A percentile compares a stretch with the other conserved stretches of the same genome.
Evolutionary conservation across 1,140 invertebrate species (phyloP).

Genomic region (Parapsyche elsis): DNA sequence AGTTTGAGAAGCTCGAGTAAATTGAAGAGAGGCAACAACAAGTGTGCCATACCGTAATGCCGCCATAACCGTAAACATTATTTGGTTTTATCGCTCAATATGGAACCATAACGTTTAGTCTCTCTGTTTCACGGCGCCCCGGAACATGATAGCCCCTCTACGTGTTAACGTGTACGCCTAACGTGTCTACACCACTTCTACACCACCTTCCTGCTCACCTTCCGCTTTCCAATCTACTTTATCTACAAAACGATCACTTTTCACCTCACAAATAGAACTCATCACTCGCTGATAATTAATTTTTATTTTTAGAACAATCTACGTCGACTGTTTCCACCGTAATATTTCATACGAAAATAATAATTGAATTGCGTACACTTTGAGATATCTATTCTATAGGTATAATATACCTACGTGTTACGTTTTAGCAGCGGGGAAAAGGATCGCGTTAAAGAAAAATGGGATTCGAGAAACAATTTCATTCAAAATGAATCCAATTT

Average conservation of each 20-base stretch:
- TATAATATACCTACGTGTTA: too few species aligned
- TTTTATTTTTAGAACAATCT: conserved; percentile 4
- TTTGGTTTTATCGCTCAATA: conserved; percentile 57
- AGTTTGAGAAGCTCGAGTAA: conserved; percentile 21
- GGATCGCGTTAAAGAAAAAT: neutral
- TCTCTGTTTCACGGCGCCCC: conserved; percentile 49
- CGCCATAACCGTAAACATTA: conserved; percentile 57
- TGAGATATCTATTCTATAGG: too few species aligned
- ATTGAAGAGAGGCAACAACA: conserved; percentile 48
- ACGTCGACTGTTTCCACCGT: too few species aligned
- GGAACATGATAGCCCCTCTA: conserved; percentile 39
- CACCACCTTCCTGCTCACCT: conserved; percentile 33
- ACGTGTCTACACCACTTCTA: conserved; percentile 18
- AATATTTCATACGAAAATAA: too few species aligned
- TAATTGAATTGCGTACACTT: too few species aligned
- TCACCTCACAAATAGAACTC: conserved; percentile 28
- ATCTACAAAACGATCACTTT: conserved; percentile 15
- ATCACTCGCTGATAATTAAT: neutral
- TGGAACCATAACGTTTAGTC: conserved; percentile 56
- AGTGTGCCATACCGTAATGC: conserved; percentile 51
- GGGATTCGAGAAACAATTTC: conserved; percentile 9
- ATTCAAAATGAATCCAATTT: conserved; percentile 24
- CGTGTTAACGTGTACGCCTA: conserved; percentile 18
- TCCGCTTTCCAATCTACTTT: conserved; percentile 8
- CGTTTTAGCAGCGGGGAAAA: too few species aligned